phyloP scores from a whole-genome alignment of 2,113 vertebrate genomes.

The Poeciliopsis retropinna region DNA sequence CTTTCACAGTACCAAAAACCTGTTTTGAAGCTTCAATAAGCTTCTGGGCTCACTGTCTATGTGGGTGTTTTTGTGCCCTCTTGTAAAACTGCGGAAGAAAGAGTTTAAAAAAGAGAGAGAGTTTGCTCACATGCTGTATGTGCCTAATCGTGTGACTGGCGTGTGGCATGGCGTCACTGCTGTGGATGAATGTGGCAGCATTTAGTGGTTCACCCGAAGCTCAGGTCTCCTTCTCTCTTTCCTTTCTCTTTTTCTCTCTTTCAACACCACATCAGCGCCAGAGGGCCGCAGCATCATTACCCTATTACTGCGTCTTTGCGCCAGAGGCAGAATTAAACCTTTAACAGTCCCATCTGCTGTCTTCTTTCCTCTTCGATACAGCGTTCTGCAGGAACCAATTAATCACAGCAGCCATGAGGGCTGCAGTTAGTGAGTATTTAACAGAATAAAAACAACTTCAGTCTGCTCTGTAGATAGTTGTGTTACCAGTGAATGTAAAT shows the following conservation, averaged over 20 bases:
- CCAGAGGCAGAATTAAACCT: slow-evolving; percentile 54
- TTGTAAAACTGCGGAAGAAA: slow-evolving; percentile 11
- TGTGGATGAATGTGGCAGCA: slow-evolving; percentile 74
- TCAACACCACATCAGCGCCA: slow-evolving; percentile 72
- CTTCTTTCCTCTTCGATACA: slow-evolving; percentile 28
- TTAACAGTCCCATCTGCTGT: slow-evolving; percentile 44
- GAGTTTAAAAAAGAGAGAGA: neutral
- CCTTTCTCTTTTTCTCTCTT: slow-evolving; percentile 67
- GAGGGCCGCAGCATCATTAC: slow-evolving; percentile 69
- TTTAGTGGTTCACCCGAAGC: slow-evolving; percentile 74
- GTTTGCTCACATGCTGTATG: slow-evolving; percentile 15
- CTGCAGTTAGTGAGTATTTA: slow-evolving; percentile 68
- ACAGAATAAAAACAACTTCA: slow-evolving; percentile 65
- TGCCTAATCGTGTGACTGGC: slow-evolving; percentile 54
- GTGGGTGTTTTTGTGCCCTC: slow-evolving; percentile 5
- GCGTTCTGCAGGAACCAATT: slow-evolving; percentile 66
- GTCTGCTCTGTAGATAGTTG: slow-evolving; percentile 18
- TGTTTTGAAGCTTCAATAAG: slow-evolving; percentile 7
- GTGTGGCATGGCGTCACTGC: slow-evolving; percentile 66
- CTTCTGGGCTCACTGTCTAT: neutral
- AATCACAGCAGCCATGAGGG: slow-evolving; percentile 59
- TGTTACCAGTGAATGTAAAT: slow-evolving; percentile 40
- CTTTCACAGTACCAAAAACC: neutral
- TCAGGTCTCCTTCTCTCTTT: slow-evolving; percentile 62
- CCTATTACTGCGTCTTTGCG: slow-evolving; percentile 58